Evolutionary conservation across 2,888 invertebrate genomes (phyloP).

Genomic region (Aromia moschata): DNA sequence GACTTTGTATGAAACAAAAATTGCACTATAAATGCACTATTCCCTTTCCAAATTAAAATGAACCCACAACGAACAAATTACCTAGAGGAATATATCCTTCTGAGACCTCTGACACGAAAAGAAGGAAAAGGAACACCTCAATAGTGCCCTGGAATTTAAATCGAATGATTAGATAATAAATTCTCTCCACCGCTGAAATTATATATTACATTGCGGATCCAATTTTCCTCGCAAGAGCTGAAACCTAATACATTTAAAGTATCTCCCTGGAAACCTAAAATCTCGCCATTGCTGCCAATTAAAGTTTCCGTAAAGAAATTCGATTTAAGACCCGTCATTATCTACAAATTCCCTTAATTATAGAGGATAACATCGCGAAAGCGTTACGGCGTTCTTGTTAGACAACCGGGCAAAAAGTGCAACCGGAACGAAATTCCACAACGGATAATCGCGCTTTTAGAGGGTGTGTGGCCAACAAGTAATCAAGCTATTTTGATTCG

Average conservation of each 20-base stretch:
- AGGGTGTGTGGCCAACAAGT: no score
- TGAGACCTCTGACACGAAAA: no score
- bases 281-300: constrained; percentile 28
- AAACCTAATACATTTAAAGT: constrained; percentile 25
- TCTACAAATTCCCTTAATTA: constrained; percentile 38
- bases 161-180: constrained; percentile 21
- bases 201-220: constrained; percentile 18
- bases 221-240: constrained; percentile 18
- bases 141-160: no score
- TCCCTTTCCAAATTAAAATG: no score
- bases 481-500: no score
- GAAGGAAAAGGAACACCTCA: no score
- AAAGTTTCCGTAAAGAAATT: constrained; percentile 27
- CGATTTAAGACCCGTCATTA: constrained; percentile 33
- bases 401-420: constrained; percentile 28
- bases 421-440: constrained; percentile 19
- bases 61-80: no score
- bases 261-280: constrained; percentile 23
- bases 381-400: constrained; percentile 23
- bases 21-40: no score
- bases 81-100: no score
- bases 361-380: constrained; percentile 30
- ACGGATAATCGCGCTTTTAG: constrained; percentile 23
- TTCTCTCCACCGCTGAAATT: constrained; percentile 19
- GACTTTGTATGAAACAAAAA: no score